A percentile compares a stretch with the other conserved stretches of the same genome.
These are phyloP conservation scores for Chaetops frenatus DNA, from an alignment of 2,113 vertebrate species.

Conservation along the genomic window DNA sequence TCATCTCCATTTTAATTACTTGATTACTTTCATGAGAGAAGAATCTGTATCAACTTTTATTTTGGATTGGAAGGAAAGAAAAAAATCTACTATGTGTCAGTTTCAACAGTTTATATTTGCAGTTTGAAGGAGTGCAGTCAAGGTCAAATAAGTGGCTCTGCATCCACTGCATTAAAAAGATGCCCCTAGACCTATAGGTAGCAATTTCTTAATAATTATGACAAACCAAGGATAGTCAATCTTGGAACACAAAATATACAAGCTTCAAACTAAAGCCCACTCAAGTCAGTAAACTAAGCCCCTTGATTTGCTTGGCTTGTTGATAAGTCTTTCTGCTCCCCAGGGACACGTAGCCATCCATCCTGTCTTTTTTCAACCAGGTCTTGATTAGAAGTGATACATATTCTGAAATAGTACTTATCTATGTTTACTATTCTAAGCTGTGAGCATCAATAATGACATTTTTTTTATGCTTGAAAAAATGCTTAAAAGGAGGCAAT, in stretches of 20 bases:
- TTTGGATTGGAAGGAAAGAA: background rate
- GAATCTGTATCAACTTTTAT: background rate
- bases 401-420: background rate
- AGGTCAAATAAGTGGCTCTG: slow-evolving; percentile 38
- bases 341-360: background rate
- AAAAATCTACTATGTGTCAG: background rate
- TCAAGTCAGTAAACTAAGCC: background rate
- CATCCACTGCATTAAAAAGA: slow-evolving; percentile 25
- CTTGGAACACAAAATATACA: slow-evolving; percentile 3
- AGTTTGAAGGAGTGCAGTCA: slow-evolving; percentile 5
- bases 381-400: background rate
- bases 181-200: slow-evolving; percentile 14
- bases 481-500: background rate
- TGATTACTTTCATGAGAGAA: slow-evolving; percentile 2
- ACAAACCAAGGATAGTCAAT: background rate
- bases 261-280: slow-evolving; percentile 6
- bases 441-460: background rate
- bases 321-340: background rate
- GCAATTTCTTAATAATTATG: slow-evolving; percentile 39
- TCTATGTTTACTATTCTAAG: background rate
- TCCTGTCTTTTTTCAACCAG: background rate
- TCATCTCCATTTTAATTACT: slow-evolving; percentile 26
- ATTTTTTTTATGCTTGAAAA: background rate
- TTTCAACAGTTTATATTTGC: background rate
- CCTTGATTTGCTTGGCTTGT: background rate